Evolutionary conservation across 2,113 vertebrate species (phyloP).

Genomic region (Phocoena phocoena): DNA sequence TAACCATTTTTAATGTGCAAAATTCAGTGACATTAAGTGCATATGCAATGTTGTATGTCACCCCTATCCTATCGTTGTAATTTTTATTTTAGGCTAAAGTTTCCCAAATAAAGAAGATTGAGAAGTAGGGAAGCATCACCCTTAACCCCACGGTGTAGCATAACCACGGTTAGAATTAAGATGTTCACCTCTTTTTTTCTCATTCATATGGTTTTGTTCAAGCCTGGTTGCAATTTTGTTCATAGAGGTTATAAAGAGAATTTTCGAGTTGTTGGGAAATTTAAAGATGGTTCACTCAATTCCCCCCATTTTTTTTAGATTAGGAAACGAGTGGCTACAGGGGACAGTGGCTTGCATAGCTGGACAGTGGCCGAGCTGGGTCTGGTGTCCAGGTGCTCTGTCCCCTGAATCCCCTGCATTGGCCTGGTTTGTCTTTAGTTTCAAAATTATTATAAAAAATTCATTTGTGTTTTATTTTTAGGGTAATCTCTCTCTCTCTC

Average conservation of each 20-base stretch:
- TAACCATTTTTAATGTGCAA: background rate
- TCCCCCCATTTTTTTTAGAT: background rate
- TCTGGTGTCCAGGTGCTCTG: too few species aligned
- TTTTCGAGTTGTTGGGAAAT: background rate
- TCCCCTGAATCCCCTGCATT: background rate
- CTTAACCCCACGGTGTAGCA: background rate
- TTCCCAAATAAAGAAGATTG: background rate
- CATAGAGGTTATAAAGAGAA: background rate
- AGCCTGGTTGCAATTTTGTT: background rate
- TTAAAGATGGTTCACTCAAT: background rate
- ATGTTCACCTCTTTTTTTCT: background rate
- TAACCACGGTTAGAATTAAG: background rate
- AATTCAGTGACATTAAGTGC: background rate
- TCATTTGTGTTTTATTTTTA: constrained; percentile 50
- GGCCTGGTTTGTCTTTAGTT: background rate
- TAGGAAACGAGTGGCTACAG: background rate
- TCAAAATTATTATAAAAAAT: constrained; percentile 50
- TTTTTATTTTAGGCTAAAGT: background rate
- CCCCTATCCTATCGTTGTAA: background rate
- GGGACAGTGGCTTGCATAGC: background rate
- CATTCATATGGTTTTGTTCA: background rate
- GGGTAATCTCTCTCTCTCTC: background rate
- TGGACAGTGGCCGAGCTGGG: background rate
- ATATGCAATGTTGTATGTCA: background rate
- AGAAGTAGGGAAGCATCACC: background rate